These are phyloP conservation scores for Fragum fragum DNA, from an alignment of 2,888 invertebrate genomes.

Conservation along the genomic window DNA sequence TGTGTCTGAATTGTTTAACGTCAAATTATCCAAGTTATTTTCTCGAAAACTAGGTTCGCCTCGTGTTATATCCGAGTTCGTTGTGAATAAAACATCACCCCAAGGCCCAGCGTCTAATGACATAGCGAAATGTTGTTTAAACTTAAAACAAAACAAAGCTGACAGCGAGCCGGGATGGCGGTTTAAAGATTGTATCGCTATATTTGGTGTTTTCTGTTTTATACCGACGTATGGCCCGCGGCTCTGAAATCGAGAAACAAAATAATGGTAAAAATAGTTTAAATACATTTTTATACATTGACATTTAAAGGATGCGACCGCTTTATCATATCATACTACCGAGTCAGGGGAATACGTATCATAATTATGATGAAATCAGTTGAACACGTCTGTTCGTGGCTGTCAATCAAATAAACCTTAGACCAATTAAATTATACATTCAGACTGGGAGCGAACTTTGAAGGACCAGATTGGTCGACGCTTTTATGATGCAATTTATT, in stretches of 20 bases:
- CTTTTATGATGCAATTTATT: too few relatives aligned
- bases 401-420: too few relatives aligned
- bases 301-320: background rate
- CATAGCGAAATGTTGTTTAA: background rate
- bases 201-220: background rate
- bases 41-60: background rate
- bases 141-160: background rate
- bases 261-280: constrained; percentile 16
- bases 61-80: background rate
- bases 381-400: too few relatives aligned
- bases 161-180: too few relatives aligned
- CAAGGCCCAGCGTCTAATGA: background rate
- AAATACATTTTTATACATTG: constrained; percentile 3
- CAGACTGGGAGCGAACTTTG: too few relatives aligned
- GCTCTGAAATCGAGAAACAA: constrained; percentile 8
- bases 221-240: background rate
- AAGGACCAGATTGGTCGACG: too few relatives aligned
- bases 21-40: background rate
- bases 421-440: too few relatives aligned
- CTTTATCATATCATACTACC: background rate
- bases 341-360: background rate
- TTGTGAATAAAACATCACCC: background rate
- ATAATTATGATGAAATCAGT: too few relatives aligned
- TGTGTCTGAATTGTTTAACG: background rate
- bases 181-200: constrained; percentile 3